Conservation (phyloP, 2,888 invertebrate genomes). For the Helobdella robusta region DNA sequence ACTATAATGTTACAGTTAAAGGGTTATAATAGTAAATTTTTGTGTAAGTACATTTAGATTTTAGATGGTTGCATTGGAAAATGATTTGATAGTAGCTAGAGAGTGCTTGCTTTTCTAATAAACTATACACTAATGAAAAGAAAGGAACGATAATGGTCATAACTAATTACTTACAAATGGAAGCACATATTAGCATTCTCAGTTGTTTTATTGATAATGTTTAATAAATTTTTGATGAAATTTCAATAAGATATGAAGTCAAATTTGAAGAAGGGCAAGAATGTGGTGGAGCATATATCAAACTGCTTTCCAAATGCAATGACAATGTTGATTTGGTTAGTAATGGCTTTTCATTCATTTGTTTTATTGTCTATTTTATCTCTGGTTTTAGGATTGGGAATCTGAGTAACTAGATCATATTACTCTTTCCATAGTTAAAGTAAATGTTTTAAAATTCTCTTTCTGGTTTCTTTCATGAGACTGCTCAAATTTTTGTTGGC, state of each 20-base stretch:
- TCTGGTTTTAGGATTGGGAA: too few species aligned
- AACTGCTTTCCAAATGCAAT: constrained; percentile 69
- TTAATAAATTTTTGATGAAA: constrained; percentile 14
- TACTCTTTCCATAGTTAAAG: too few species aligned
- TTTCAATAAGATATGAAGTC: constrained; percentile 52
- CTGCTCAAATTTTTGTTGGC: too few species aligned
- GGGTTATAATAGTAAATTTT: too few species aligned
- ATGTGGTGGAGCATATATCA: constrained; percentile 95
- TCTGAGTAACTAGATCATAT: too few species aligned
- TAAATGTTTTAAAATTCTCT: too few species aligned
- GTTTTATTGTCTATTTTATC: too few species aligned
- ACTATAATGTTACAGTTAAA: too few species aligned
- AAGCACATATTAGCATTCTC: background rate
- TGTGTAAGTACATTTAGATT: too few species aligned
- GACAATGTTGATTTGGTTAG: constrained; percentile 56
- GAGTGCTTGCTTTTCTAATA: too few species aligned
- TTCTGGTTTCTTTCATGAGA: too few species aligned
- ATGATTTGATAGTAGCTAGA: background rate
- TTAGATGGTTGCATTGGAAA: background rate
- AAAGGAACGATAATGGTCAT: background rate
- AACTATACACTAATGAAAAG: background rate
- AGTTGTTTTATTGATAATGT: background rate
- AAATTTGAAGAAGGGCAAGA: constrained; percentile 87
- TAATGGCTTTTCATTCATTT: background rate
- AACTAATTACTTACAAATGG: background rate